Percentiles rank a stretch among this genome's conserved stretches.
phyloP scores from a whole-genome alignment of 2,797 vertebrate species.

The Melanitta fusca region DNA sequence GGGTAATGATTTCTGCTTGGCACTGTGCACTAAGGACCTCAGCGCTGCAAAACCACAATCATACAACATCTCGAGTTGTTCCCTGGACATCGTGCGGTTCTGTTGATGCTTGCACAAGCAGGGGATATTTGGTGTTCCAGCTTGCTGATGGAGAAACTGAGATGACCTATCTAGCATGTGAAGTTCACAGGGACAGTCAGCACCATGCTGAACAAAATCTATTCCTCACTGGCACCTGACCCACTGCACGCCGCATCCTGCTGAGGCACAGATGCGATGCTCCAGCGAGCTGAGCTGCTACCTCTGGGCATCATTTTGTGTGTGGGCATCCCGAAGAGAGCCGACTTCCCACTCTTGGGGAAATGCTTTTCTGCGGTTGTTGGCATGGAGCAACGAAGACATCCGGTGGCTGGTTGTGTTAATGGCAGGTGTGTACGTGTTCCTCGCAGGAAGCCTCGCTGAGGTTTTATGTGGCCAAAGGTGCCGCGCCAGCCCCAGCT shows the following conservation, averaged over 20 bases:
- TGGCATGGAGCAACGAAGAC: conserved; percentile 67
- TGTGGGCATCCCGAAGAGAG: neutral
- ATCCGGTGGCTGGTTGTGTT: conserved; percentile 65
- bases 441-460: neutral
- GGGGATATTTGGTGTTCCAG: accelerated
- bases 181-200: neutral
- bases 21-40: neutral
- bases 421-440: neutral
- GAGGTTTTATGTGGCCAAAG: neutral
- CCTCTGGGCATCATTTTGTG: neutral
- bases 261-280: neutral
- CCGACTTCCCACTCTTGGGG: neutral
- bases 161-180: accelerated
- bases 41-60: neutral
- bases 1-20: neutral
- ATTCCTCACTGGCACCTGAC: neutral
- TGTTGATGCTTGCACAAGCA: accelerated
- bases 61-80: neutral
- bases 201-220: accelerated
- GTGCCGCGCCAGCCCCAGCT: neutral
- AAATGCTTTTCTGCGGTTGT: neutral
- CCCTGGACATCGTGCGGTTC: neutral
- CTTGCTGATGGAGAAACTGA: neutral
- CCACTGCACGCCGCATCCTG: accelerated
- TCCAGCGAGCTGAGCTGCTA: neutral